Conservation (phyloP, 1,140 invertebrate genomes). For the Drosophila sucinea region DNA sequence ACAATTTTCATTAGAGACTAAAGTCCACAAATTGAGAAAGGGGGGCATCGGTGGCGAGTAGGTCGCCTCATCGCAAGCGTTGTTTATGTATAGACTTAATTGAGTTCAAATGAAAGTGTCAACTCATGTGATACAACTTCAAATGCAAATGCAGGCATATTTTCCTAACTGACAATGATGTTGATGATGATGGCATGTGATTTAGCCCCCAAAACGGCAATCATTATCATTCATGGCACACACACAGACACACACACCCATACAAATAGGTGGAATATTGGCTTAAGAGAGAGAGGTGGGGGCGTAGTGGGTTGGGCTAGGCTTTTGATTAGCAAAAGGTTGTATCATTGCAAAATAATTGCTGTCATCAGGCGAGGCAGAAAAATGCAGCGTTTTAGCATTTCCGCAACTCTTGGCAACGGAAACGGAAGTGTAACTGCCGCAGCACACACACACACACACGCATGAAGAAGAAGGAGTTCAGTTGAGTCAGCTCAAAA, state of each 20-base stretch:
- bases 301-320: background rate
- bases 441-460: conserved; percentile 41
- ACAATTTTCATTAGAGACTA: conserved; percentile 62
- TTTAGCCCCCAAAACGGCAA: conserved; percentile 34
- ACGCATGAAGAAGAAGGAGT: conserved; percentile 8
- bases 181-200: conserved; percentile 22
- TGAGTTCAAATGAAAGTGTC: conserved; percentile 80
- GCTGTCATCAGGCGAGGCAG: conserved; percentile 68
- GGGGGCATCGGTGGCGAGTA: background rate
- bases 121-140: conserved; percentile 68
- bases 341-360: conserved; percentile 73
- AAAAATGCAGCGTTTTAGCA: conserved; percentile 74
- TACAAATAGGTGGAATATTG: background rate
- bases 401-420: conserved; percentile 60
- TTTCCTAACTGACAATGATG: conserved; percentile 3
- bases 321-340: conserved; percentile 65
- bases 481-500: conserved; percentile 19
- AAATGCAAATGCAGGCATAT: conserved; percentile 18
- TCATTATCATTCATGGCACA: conserved; percentile 19
- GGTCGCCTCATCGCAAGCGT: conserved; percentile 58
- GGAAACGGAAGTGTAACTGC: conserved; percentile 80
- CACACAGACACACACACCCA: conserved; percentile 1
- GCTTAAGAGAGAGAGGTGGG: background rate
- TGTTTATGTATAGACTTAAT: conserved; percentile 72
- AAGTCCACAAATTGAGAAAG: background rate